A percentile compares a stretch with the other conserved stretches of the same genome.
These are phyloP conservation scores for Campoplex nolae DNA, from an alignment of 2,888 invertebrate species.

Conservation along the genomic window DNA sequence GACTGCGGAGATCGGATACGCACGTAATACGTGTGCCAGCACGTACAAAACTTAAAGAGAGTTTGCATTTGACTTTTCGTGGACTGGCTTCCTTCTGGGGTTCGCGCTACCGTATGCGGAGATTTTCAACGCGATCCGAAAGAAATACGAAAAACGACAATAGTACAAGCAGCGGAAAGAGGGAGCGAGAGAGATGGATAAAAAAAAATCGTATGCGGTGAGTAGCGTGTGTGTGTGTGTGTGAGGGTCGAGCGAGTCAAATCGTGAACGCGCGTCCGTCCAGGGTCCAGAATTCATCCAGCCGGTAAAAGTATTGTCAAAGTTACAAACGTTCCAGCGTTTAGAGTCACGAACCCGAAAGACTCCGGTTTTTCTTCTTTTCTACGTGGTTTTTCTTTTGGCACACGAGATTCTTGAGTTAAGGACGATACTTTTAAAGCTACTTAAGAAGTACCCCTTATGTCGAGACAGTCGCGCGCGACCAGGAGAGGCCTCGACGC, in stretches of 20 bases:
- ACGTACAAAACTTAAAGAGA: conserved; percentile 42
- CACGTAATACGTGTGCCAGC: conserved; percentile 59
- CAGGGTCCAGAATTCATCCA: conserved; percentile 16
- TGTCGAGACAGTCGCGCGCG: conserved; percentile 79
- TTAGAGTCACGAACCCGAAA: conserved; percentile 29
- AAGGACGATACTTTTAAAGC: conserved; percentile 75
- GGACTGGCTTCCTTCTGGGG: conserved; percentile 33
- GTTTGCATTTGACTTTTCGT: conserved; percentile 63
- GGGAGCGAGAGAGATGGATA: conserved; percentile 42
- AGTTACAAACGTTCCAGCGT: conserved; percentile 24
- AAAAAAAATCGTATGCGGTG: not conserved
- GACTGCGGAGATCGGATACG: conserved; percentile 37
- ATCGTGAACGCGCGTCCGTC: conserved; percentile 70
- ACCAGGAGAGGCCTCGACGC: conserved; percentile 71
- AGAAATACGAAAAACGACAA: conserved; percentile 66
- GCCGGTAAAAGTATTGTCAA: conserved; percentile 73
- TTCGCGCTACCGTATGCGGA: conserved; percentile 58
- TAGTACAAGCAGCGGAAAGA: conserved; percentile 31
- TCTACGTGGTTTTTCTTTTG: conserved; percentile 5
- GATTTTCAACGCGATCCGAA: conserved; percentile 20
- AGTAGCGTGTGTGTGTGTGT: conserved; percentile 22
- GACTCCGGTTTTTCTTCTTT: conserved; percentile 27
- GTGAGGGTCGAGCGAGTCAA: conserved; percentile 77
- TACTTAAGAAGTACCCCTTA: conserved; percentile 76
- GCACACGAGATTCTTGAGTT: not conserved